A percentile compares a stretch with the other conserved stretches of the same genome.
Conservation (phyloP, 2,797 vertebrate genomes). For the Cuniculus paca region DNA sequence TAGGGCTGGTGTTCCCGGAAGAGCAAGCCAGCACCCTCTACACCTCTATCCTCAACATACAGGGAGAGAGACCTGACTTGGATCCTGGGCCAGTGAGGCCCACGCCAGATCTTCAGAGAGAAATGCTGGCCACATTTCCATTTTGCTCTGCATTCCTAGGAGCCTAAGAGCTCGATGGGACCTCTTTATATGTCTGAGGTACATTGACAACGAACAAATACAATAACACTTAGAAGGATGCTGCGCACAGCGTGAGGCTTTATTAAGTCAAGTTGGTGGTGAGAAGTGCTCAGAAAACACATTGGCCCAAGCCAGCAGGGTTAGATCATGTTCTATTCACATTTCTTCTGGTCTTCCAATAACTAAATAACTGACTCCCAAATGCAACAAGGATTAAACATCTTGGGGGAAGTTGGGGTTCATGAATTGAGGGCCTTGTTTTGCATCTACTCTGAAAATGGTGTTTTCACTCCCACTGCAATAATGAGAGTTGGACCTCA, state of each 20-base stretch:
- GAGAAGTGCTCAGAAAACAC: conserved; percentile 74
- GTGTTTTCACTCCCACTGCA: conserved; percentile 6
- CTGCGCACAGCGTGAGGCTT: conserved; percentile 47
- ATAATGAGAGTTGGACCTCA: not conserved
- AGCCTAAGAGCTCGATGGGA: not conserved
- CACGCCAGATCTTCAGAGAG: not conserved
- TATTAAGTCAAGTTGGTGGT: conserved; percentile 64
- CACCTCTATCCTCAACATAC: not conserved
- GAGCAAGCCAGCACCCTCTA: not conserved
- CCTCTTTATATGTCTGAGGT: conserved; percentile 3
- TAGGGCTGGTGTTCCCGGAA: not conserved
- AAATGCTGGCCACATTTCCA: not conserved
- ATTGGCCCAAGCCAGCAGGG: conserved; percentile 66
- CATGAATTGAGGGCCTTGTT: not conserved
- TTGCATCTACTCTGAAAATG: conserved; percentile 2
- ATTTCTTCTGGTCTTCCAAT: conserved; percentile 70
- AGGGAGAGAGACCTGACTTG: not conserved
- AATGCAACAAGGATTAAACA: conserved; percentile 16
- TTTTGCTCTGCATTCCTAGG: not conserved
- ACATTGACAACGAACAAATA: conserved; percentile 65
- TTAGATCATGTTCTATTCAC: conserved; percentile 58
- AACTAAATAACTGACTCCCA: conserved; percentile 56
- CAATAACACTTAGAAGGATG: conserved; percentile 67
- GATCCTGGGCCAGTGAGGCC: not conserved
- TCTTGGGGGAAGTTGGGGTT: conserved; percentile 18